Conservation (phyloP, 2,113 vertebrate genomes). For the Carassius gibelio region DNA sequence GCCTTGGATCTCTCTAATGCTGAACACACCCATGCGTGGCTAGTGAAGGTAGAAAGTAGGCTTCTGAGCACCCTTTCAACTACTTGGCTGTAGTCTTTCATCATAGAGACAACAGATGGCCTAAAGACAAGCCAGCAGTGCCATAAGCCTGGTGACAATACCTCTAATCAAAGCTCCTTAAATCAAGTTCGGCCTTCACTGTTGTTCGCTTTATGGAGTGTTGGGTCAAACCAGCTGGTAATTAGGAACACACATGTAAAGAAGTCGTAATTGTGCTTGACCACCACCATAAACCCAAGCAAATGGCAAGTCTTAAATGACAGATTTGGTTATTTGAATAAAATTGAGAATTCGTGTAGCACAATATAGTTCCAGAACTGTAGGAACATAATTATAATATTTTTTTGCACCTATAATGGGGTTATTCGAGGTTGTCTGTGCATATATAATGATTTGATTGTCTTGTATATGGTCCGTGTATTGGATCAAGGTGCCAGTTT, state of each 20-base stretch:
- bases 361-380: neutral
- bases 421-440: neutral
- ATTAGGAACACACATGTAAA: neutral
- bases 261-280: neutral
- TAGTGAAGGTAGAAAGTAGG: neutral
- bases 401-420: neutral
- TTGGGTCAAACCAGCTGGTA: neutral
- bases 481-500: neutral
- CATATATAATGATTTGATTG: neutral
- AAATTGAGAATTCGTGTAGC: neutral
- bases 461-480: neutral
- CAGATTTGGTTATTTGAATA: neutral
- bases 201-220: neutral
- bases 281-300: neutral
- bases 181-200: slow-evolving; percentile 7
- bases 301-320: slow-evolving; percentile 6
- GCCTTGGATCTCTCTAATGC: neutral
- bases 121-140: slow-evolving; percentile 4
- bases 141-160: slow-evolving; percentile 13
- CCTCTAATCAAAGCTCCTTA: slow-evolving; percentile 42
- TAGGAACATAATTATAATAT: neutral
- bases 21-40: neutral
- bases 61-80: slow-evolving; percentile 16
- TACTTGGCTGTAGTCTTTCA: neutral
- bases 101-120: slow-evolving; percentile 48